Evolutionary conservation across 2,113 vertebrate genomes (phyloP), one percentile per base, ranked within the genome.

Genomic region (Microcebus tavaratra): DNA sequence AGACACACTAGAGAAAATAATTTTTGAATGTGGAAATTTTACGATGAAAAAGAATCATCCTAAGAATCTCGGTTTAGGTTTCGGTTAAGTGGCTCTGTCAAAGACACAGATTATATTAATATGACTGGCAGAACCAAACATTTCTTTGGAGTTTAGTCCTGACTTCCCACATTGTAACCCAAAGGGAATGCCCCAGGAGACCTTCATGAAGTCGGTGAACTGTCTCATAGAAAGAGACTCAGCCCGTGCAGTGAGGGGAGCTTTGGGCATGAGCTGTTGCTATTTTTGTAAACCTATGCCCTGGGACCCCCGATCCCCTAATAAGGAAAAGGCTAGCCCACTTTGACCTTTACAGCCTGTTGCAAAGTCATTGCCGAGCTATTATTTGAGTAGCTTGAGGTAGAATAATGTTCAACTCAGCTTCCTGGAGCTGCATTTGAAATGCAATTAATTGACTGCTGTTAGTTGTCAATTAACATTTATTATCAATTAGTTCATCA

Each of bases 381-480:
- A 98, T 98, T 98, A 98, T 98, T 99, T 98, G 97, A 99, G 98
- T 98, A 98, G 98, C 98, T 98, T 98, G 98, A 98, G 98, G 98
- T 99, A 98, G 98, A 98, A 98, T 99, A 99, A 98, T 99, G 98
- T 98, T 98, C 98, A 98, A 98, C 98, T 99, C 98, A 98, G 98
- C 99, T 98, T 99, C 99, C 99, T 98, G 98, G 98, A 98, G 99
- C 98, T 98, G 97, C 98, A 99, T 99, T 98, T 98, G 98, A 98
- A 99, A 99, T 98, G 98, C 98, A 99, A 99, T 99, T 99, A 99
- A 99, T 99, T 99, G 98, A 99, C 98, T 99, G 98, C 98, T 99
- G 98, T 99, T 99, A 98, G 98, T 98, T 99, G 99, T 99, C 99
- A 99, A 99, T 99, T 99, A 99, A 99, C 99, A 99, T 99, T 99